phyloP scores from a whole-genome alignment of 2,797 vertebrate genomes.

The Hafferia zeledoni region DNA sequence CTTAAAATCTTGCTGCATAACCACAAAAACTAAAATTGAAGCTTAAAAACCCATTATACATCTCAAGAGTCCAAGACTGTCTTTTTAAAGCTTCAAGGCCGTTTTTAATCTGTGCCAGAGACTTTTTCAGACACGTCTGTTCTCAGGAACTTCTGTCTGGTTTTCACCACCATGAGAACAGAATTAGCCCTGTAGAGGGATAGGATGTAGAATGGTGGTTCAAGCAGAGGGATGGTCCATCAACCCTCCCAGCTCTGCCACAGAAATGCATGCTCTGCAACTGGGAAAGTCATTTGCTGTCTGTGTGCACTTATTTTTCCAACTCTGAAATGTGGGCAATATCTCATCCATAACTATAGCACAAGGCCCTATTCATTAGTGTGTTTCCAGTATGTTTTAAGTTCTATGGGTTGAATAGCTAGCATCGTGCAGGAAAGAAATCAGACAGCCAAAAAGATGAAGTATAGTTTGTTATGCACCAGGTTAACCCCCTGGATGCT shows the following conservation, averaged over 20 bases:
- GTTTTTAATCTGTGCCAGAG: background rate
- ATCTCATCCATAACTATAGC: background rate
- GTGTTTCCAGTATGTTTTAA: background rate
- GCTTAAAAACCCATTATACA: background rate
- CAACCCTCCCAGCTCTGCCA: background rate
- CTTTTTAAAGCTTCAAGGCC: background rate
- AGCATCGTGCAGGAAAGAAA: background rate
- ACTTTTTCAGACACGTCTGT: background rate
- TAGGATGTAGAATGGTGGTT: background rate
- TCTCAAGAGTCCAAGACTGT: background rate
- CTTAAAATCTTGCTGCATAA: conserved; percentile 9
- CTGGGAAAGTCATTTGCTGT: background rate
- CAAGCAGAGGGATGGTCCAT: background rate
- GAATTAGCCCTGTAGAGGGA: background rate
- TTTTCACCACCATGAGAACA: background rate
- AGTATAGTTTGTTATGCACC: background rate
- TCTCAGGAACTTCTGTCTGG: background rate
- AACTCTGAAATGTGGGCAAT: background rate
- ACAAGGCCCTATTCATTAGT: background rate
- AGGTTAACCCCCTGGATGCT: background rate
- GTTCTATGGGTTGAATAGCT: background rate
- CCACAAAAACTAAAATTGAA: conserved; percentile 27
- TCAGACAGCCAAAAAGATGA: background rate
- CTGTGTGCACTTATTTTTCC: background rate
- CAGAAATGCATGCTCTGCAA: background rate